Percentiles rank a stretch among this genome's conserved stretches.
Evolutionary conservation across 92 coral and sea anemone species (phyloP).

Genomic region (Phenganax stokvisi): DNA sequence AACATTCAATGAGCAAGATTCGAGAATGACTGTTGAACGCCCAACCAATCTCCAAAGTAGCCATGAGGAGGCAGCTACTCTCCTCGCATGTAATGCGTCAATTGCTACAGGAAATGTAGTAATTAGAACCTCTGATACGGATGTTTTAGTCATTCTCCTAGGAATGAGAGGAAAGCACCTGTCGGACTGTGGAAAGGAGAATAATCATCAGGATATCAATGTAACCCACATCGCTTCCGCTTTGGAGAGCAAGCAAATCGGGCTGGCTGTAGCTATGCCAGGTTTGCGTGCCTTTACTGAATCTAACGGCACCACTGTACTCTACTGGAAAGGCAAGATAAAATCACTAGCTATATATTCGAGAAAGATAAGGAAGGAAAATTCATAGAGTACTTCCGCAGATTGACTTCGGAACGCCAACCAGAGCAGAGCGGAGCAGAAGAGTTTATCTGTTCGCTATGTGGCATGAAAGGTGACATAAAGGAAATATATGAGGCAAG

Average conservation of each 20-base stretch:
- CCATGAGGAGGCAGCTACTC: constrained; percentile 33
- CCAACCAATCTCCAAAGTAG: constrained; percentile 20
- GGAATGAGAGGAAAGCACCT: constrained; percentile 15
- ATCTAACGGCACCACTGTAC: constrained; percentile 20
- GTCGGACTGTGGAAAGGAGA: constrained; percentile 9
- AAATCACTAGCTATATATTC: constrained; percentile 11
- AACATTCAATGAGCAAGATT: constrained; percentile 17
- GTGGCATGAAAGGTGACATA: constrained; percentile 18
- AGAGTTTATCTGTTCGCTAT: constrained; percentile 21
- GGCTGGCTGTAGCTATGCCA: constrained; percentile 24
- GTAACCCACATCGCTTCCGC: constrained; percentile 13
- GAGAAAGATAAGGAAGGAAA: constrained; percentile 23
- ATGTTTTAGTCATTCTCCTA: neutral
- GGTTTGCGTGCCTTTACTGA: constrained; percentile 24
- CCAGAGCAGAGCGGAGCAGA: constrained; percentile 26
- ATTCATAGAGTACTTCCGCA: constrained; percentile 2
- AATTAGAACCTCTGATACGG: neutral
- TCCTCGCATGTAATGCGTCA: constrained; percentile 18
- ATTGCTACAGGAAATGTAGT: neutral
- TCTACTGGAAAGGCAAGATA: constrained; percentile 23
- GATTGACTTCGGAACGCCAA: constrained; percentile 18
- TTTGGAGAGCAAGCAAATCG: constrained; percentile 6
- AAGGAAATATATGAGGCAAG: constrained; percentile 21
- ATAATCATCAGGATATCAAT: constrained; percentile 17
- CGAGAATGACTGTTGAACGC: constrained; percentile 16